Evolutionary conservation across 1,140 invertebrate genomes (phyloP).

Genomic region (Papilio dardanus): DNA sequence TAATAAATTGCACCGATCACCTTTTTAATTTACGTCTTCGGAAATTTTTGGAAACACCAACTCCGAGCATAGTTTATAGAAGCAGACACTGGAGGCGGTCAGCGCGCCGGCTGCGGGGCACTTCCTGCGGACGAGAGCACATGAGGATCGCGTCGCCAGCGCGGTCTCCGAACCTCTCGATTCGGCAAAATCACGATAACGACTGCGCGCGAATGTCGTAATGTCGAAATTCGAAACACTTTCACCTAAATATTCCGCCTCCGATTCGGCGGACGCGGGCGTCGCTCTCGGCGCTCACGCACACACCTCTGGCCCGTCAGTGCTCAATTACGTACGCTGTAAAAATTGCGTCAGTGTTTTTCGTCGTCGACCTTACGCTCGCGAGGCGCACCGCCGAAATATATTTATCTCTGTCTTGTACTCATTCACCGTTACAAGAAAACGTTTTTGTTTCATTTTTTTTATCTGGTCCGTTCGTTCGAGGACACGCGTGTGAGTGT

Average conservation of each 20-base stretch:
- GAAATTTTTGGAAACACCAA: constrained; percentile 73
- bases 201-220: constrained; percentile 81
- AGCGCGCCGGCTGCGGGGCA: constrained; percentile 64
- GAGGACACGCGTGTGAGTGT: constrained; percentile 77
- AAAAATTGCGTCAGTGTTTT: constrained; percentile 82
- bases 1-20: constrained; percentile 69
- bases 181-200: constrained; percentile 82
- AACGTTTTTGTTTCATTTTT: constrained; percentile 75
- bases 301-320: constrained; percentile 70
- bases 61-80: constrained; percentile 75
- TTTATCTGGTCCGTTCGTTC: constrained; percentile 71
- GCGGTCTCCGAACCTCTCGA: constrained; percentile 75
- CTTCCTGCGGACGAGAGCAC: constrained; percentile 68
- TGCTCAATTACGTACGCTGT: constrained; percentile 79
- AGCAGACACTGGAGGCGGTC: constrained; percentile 64
- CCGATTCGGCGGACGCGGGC: constrained; percentile 80
- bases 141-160: constrained; percentile 56
- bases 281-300: constrained; percentile 80
- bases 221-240: constrained; percentile 82
- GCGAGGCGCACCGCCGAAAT: constrained; percentile 73
- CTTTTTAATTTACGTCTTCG: constrained; percentile 78
- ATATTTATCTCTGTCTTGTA: constrained; percentile 79
- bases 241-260: constrained; percentile 82
- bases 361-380: constrained; percentile 76
- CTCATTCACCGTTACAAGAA: constrained; percentile 69